These are phyloP conservation scores for Lissocephala sabroskyi DNA, from an alignment of 2,888 invertebrate species.

Conservation along the genomic window DNA sequence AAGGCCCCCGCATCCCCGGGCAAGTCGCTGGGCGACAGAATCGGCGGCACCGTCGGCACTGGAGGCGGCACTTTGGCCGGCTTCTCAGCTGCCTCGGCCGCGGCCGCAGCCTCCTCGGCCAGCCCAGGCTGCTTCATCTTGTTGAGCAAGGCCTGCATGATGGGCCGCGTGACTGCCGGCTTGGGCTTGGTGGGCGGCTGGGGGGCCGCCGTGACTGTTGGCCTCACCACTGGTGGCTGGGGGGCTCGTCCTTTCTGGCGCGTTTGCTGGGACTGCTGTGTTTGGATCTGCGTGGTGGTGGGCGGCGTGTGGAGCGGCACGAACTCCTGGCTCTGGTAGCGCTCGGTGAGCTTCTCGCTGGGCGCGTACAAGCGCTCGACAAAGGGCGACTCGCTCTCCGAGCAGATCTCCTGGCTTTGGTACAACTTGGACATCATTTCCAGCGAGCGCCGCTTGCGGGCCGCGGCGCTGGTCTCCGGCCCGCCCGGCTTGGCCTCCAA, in stretches of 20 bases:
- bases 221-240: conserved; percentile 41
- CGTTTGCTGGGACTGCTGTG: conserved; percentile 47
- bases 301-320: conserved; percentile 69
- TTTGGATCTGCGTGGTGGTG: conserved; percentile 30
- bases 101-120: conserved; percentile 61
- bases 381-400: conserved; percentile 72
- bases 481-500: conserved; percentile 29
- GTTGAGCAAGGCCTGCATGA: conserved; percentile 66
- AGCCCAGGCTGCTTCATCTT: conserved; percentile 64
- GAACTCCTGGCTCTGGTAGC: conserved; percentile 79
- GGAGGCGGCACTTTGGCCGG: conserved; percentile 36
- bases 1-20: conserved; percentile 63
- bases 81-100: conserved; percentile 27
- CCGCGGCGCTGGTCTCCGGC: conserved; percentile 55
- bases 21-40: conserved; percentile 54
- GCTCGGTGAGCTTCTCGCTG: conserved; percentile 77
- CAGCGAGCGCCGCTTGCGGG: conserved; percentile 73
- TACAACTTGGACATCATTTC: conserved; percentile 75
- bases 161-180: conserved; percentile 63
- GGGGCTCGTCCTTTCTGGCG: conserved; percentile 54
- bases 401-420: conserved; percentile 77
- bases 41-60: conserved; percentile 73
- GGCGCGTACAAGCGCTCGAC: conserved; percentile 77
- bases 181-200: conserved; percentile 52
- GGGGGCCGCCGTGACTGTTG: conserved; percentile 30